Conservation (phyloP, 2,113 vertebrate species). For the Periophthalmodon schlosseri region DNA sequence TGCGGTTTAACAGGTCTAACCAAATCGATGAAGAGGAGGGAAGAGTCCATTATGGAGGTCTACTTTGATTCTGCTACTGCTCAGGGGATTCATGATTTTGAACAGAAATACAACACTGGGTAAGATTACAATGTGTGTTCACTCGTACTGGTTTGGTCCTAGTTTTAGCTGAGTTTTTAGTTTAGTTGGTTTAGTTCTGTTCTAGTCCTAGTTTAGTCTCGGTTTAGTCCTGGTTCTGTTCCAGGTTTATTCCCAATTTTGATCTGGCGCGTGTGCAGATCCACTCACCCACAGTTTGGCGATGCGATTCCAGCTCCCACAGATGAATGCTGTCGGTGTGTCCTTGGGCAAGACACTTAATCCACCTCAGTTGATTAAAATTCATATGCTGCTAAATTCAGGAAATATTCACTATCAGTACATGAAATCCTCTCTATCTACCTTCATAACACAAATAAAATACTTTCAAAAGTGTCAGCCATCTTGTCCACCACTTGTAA, state of each 20-base stretch:
- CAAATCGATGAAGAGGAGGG: conserved; percentile 30
- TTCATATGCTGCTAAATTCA: not conserved
- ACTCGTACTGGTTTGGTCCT: too few relatives aligned
- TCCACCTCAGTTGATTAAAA: too few relatives aligned
- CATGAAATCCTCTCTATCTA: not conserved
- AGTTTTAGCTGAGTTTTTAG: too few relatives aligned
- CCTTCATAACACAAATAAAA: not conserved
- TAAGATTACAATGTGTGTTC: not conserved
- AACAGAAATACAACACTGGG: not conserved
- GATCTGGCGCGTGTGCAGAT: too few relatives aligned
- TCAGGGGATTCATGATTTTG: not conserved
- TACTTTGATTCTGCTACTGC: not conserved
- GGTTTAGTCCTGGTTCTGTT: too few relatives aligned
- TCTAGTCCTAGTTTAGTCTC: too few relatives aligned
- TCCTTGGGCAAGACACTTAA: too few relatives aligned
- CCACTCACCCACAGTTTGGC: too few relatives aligned
- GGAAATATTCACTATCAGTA: not conserved
- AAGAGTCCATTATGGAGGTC: not conserved
- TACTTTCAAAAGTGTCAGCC: not conserved
- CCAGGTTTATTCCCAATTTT: too few relatives aligned
- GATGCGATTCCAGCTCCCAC: too few relatives aligned
- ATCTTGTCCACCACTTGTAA: not conserved
- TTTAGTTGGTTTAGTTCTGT: too few relatives aligned
- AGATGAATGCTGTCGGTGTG: too few relatives aligned
- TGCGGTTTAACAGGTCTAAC: conserved; percentile 31